Percentiles rank a stretch among this genome's conserved stretches.
These are phyloP conservation scores for Bos javanicus DNA, from an alignment of 2,113 vertebrate species.

Conservation along the genomic window DNA sequence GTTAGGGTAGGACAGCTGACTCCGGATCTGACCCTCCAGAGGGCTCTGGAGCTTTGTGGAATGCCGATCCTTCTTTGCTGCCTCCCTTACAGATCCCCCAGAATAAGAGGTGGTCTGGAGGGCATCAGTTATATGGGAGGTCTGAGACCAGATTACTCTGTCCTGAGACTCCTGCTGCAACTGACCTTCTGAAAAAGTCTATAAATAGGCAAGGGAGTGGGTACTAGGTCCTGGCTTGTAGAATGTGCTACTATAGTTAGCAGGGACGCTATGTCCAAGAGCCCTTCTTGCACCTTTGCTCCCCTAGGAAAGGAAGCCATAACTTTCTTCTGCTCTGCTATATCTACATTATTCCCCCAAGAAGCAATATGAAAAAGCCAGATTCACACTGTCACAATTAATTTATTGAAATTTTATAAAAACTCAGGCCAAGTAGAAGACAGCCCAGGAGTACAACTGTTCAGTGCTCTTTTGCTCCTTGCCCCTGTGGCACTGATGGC, in stretches of 20 bases:
- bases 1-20: background rate
- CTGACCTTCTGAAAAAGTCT: conserved; percentile 63
- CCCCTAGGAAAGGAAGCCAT: background rate
- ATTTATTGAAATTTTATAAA: conserved; percentile 73
- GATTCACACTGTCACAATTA: conserved; percentile 60
- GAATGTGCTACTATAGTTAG: conserved; percentile 70
- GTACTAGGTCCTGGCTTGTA: conserved; percentile 47
- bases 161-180: conserved; percentile 27
- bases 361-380: conserved; percentile 42
- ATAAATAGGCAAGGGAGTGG: conserved; percentile 67
- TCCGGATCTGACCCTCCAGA: background rate
- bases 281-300: conserved; percentile 40
- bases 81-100: background rate
- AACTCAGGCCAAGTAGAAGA: conserved; percentile 60
- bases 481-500: background rate
- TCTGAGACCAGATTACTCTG: background rate
- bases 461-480: background rate
- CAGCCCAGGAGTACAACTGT: background rate
- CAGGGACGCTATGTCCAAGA: conserved; percentile 64
- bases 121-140: background rate
- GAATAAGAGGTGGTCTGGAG: background rate
- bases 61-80: background rate
- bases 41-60: background rate
- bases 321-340: background rate
- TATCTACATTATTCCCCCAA: background rate